phyloP scores from a whole-genome alignment of 2,888 invertebrate genomes.

The Tenthredo mesomela region DNA sequence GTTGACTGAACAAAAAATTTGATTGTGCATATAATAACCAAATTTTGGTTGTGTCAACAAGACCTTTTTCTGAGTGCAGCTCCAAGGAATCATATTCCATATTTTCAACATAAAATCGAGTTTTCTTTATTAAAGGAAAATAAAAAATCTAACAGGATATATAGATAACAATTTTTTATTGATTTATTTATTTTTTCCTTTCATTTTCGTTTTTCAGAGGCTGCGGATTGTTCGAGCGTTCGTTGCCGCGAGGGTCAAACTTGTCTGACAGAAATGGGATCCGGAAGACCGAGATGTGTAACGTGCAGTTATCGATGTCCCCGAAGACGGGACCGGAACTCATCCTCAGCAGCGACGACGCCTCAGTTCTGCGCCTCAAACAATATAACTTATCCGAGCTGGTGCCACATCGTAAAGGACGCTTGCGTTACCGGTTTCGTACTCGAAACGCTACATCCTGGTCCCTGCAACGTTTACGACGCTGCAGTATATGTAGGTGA shows the following conservation, averaged over 20 bases:
- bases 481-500: conserved; percentile 64
- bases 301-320: conserved; percentile 84
- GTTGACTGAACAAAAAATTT: too few relatives aligned
- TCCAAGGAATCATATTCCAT: neutral
- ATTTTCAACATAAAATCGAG: neutral
- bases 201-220: conserved; percentile 79
- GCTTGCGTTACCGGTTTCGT: conserved; percentile 87
- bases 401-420: conserved; percentile 89
- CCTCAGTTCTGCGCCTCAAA: conserved; percentile 85
- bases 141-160: too few relatives aligned
- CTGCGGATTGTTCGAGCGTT: conserved; percentile 84
- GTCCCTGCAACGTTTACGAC: conserved; percentile 80
- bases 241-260: conserved; percentile 85
- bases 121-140: neutral
- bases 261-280: conserved; percentile 83
- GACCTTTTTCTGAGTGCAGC: too few relatives aligned
- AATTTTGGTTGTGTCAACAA: too few relatives aligned
- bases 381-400: conserved; percentile 87
- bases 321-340: conserved; percentile 74
- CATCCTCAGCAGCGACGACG: conserved; percentile 72
- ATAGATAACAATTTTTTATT: neutral
- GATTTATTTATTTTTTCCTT: neutral
- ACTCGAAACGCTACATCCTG: conserved; percentile 85
- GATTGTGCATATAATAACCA: too few relatives aligned
- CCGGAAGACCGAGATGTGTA: conserved; percentile 86